Conservation (phyloP, 2,888 invertebrate genomes). For the Iselma pallidipennis region DNA sequence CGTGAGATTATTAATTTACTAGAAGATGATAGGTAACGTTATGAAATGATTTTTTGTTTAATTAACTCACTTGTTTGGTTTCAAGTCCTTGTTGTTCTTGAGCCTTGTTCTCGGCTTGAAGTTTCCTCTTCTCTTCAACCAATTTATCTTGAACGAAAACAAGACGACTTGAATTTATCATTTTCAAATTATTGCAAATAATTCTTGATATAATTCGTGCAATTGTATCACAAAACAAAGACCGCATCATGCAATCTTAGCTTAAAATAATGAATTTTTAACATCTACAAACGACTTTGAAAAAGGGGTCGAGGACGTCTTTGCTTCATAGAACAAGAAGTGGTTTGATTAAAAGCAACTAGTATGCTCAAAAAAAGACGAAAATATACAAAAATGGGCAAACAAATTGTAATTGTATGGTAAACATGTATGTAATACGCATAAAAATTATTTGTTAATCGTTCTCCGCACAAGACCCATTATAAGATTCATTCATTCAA, state of each 20-base stretch:
- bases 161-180: not conserved
- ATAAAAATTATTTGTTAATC: not conserved
- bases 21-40: no score
- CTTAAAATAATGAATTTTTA: not conserved
- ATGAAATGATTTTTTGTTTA: no score
- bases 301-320: not conserved
- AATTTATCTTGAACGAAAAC: slow-evolving; percentile 60
- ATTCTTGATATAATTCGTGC: not conserved
- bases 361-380: no score
- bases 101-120: slow-evolving; percentile 56
- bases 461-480: not conserved
- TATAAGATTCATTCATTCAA: not conserved
- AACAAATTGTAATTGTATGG: no score
- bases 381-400: no score
- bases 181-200: no score
- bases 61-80: slow-evolving; percentile 60
- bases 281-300: not conserved
- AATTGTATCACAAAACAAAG: not conserved
- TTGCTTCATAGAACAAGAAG: no score
- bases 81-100: slow-evolving; percentile 58
- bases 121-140: slow-evolving; percentile 58
- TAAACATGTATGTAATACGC: no score
- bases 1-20: no score
- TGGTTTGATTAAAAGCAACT: no score
- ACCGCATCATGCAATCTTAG: not conserved